phyloP scores from a whole-genome alignment of 53 echinoderm and acorn worm species.

The Temnopleurus reevesii region DNA sequence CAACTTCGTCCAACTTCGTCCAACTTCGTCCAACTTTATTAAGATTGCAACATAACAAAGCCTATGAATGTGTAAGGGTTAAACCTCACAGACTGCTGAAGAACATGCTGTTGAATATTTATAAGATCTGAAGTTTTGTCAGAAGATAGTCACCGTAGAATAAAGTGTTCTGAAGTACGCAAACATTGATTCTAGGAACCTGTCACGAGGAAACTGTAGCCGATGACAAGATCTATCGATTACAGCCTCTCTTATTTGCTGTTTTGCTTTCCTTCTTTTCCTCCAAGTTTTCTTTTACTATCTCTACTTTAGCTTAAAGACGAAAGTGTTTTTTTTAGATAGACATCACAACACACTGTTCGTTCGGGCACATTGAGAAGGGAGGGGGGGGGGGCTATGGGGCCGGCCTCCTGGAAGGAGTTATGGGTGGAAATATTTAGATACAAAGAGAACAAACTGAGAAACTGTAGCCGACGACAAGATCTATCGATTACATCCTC shows the following conservation, averaged over 20 bases:
- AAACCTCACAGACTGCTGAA: not conserved
- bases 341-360: too few relatives aligned
- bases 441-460: too few relatives aligned
- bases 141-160: not conserved
- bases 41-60: too few relatives aligned
- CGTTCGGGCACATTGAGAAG: too few relatives aligned
- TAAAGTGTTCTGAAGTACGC: slow-evolving; percentile 37
- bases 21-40: too few relatives aligned
- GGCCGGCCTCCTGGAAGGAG: too few relatives aligned
- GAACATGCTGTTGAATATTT: slow-evolving; percentile 42
- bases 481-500: slow-evolving; percentile 36
- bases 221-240: slow-evolving; percentile 36
- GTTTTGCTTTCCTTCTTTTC: not conserved
- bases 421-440: too few relatives aligned
- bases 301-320: not conserved
- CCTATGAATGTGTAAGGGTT: not conserved
- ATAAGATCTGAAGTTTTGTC: not conserved
- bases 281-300: not conserved
- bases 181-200: slow-evolving; percentile 49
- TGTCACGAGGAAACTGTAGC: slow-evolving; percentile 16
- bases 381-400: too few relatives aligned
- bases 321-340: not conserved
- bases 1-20: too few relatives aligned
- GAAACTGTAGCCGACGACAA: slow-evolving; percentile 27
- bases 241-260: slow-evolving; percentile 1